phyloP scores from a whole-genome alignment of 2,797 vertebrate genomes.

The Meriones psammophilus region DNA sequence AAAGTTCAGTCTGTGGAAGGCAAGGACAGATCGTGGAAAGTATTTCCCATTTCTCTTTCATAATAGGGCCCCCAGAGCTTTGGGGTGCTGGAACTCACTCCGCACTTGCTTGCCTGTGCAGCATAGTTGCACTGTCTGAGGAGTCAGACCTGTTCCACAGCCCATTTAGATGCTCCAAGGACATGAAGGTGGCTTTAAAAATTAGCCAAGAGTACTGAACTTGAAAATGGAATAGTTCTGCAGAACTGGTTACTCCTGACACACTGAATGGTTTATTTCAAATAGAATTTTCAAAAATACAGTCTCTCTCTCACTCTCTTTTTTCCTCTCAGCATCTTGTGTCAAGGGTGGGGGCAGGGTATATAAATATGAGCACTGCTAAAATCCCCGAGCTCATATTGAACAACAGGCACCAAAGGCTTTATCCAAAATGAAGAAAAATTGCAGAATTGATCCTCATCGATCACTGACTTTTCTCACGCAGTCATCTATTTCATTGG shows the following conservation, averaged over 20 bases:
- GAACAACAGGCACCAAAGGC: not conserved
- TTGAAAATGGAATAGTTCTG: slow-evolving; percentile 57
- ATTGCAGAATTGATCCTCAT: not conserved
- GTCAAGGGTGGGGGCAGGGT: not conserved
- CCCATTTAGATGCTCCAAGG: slow-evolving; percentile 35
- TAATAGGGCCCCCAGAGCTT: slow-evolving; percentile 14
- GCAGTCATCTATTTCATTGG: not conserved
- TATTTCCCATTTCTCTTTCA: slow-evolving; percentile 64
- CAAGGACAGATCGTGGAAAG: slow-evolving; percentile 55
- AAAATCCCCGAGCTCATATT: slow-evolving; percentile 20
- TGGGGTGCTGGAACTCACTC: not conserved
- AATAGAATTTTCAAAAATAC: slow-evolving; percentile 39
- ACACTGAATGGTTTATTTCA: not conserved
- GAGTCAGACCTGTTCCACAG: not conserved
- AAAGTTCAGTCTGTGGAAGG: slow-evolving; percentile 69
- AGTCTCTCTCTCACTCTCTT: not conserved
- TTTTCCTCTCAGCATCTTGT: slow-evolving; percentile 59
- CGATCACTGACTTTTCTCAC: not conserved
- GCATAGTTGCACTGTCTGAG: slow-evolving; percentile 22
- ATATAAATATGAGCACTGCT: not conserved
- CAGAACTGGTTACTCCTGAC: slow-evolving; percentile 39
- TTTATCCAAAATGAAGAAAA: slow-evolving; percentile 33
- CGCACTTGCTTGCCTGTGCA: not conserved
- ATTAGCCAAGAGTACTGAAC: slow-evolving; percentile 27
- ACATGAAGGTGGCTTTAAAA: slow-evolving; percentile 37